Evolutionary conservation across 2,113 vertebrate genomes (phyloP).

Genomic region (Microtus oregoni): DNA sequence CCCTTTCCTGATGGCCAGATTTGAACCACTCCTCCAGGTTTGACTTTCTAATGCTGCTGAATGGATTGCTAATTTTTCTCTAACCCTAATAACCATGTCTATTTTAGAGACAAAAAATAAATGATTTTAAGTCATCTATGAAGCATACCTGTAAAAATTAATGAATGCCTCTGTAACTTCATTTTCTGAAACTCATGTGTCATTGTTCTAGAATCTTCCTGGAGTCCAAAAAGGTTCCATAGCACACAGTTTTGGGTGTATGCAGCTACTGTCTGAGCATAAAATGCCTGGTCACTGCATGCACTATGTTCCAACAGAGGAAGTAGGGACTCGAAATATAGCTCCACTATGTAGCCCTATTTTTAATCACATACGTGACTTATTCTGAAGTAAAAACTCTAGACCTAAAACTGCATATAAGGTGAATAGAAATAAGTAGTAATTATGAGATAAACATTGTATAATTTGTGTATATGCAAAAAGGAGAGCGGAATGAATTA

Average conservation of each 20-base stretch:
- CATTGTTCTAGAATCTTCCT: background rate
- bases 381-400: slow-evolving; percentile 27
- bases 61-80: background rate
- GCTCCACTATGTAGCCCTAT: background rate
- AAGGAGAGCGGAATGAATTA: background rate
- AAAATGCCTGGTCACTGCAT: background rate
- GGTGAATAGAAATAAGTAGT: background rate
- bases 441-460: slow-evolving; percentile 1
- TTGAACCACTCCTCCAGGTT: background rate
- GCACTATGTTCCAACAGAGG: too few relatives aligned
- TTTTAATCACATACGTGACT: background rate
- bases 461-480: background rate
- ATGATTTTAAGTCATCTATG: background rate
- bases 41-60: background rate
- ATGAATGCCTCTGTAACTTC: background rate
- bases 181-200: background rate
- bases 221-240: background rate
- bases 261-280: background rate
- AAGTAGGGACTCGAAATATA: background rate
- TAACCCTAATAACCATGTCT: background rate
- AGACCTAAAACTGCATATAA: background rate
- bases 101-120: background rate
- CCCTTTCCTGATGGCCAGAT: background rate
- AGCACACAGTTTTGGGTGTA: background rate
- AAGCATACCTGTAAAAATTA: background rate